Conservation (phyloP, 2,888 invertebrate species). For the Spilosoma lubricipeda region DNA sequence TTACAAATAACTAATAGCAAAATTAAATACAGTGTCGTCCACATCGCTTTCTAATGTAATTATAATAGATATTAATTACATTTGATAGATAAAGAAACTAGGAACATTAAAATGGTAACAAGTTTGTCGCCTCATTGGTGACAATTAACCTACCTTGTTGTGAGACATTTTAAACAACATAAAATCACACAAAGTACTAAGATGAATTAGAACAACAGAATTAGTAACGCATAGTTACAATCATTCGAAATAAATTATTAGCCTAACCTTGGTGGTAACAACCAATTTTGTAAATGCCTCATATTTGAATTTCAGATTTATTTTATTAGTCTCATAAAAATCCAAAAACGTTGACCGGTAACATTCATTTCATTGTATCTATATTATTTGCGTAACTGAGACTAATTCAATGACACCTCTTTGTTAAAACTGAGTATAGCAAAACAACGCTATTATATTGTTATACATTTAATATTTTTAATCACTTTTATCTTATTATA, state of each 20-base stretch:
- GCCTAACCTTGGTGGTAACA: background rate
- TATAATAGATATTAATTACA: background rate
- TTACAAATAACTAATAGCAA: background rate
- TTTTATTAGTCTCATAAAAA: slow-evolving; percentile 1
- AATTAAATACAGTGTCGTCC: background rate
- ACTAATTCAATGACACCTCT: slow-evolving; percentile 51
- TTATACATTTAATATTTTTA: background rate
- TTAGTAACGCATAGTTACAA: background rate
- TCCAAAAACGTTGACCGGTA: slow-evolving; percentile 23
- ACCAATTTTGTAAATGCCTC: background rate
- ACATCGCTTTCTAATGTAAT: background rate
- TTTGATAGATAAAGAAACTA: background rate
- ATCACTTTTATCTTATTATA: background rate
- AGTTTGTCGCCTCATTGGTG: background rate
- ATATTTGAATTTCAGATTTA: background rate
- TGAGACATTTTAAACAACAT: background rate
- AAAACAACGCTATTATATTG: slow-evolving; percentile 20
- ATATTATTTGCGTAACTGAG: slow-evolving; percentile 44
- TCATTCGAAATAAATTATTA: background rate
- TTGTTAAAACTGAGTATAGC: slow-evolving; percentile 35
- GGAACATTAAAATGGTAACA: background rate
- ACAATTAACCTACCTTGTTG: background rate
- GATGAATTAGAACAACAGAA: background rate
- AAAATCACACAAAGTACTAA: background rate
- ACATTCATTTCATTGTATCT: slow-evolving; percentile 32